These are phyloP conservation scores for Phortica variegata DNA, from an alignment of 1,140 invertebrate genomes.

Conservation along the genomic window DNA sequence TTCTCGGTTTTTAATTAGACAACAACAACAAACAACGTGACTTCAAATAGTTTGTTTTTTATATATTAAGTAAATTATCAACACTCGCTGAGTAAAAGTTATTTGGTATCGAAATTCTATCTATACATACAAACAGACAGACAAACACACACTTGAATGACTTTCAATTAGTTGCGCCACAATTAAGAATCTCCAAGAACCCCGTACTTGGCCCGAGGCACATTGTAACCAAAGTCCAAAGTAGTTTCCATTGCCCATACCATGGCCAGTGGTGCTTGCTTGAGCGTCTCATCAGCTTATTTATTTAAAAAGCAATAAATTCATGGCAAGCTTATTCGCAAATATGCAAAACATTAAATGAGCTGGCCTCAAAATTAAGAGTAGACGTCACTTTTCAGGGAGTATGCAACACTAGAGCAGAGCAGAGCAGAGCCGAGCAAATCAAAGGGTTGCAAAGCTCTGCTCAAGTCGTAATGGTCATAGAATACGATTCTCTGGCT, in stretches of 20 bases:
- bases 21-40: no score
- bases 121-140: not conserved
- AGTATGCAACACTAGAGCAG: no score
- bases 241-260: not conserved
- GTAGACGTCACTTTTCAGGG: no score
- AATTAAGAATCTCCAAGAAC: constrained; percentile 21
- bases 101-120: not conserved
- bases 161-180: constrained; percentile 54
- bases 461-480: no score
- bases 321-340: constrained; percentile 53
- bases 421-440: no score
- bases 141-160: constrained; percentile 39
- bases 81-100: no score
- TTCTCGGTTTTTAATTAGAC: no score
- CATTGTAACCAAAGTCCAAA: not conserved
- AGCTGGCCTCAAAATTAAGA: no score
- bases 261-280: not conserved
- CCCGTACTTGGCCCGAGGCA: not conserved
- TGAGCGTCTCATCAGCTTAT: constrained; percentile 30
- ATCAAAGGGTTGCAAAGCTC: no score
- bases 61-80: no score
- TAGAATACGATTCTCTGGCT: no score
- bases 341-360: constrained; percentile 52
- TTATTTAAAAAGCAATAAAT: constrained; percentile 57
- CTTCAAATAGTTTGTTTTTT: no score